Evolutionary conservation across 2,888 invertebrate species (phyloP).

Genomic region (Diogma glabrata): DNA sequence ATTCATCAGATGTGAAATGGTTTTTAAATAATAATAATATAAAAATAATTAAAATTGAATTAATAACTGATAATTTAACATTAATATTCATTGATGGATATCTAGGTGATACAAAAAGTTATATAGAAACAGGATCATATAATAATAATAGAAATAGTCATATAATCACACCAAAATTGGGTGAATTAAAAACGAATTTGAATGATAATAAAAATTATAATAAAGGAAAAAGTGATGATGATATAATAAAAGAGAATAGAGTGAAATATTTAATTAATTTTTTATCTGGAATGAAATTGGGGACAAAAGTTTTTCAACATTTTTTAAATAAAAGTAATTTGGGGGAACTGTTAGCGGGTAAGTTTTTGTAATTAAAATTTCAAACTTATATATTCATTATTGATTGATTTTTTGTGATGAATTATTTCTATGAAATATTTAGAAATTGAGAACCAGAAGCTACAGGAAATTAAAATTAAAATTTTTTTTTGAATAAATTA

Average conservation of each 20-base stretch:
- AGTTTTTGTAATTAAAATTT: constrained; percentile 18
- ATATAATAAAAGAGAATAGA: constrained; percentile 18
- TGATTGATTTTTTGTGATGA: too few species aligned
- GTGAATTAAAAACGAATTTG: background rate
- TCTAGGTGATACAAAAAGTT: constrained; percentile 33
- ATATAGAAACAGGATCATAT: background rate
- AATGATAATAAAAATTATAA: constrained; percentile 28
- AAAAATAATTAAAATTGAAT: constrained; percentile 32
- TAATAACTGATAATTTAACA: constrained; percentile 33
- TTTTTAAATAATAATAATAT: constrained; percentile 26
- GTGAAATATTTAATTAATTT: constrained; percentile 37
- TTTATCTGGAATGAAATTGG: constrained; percentile 47
- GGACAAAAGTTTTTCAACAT: constrained; percentile 51
- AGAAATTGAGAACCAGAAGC: too few species aligned
- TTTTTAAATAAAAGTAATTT: constrained; percentile 49
- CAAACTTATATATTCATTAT: background rate
- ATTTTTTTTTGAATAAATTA: too few species aligned
- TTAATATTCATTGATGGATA: constrained; percentile 36
- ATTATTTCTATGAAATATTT: too few species aligned
- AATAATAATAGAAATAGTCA: background rate
- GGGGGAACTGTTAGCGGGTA: constrained; percentile 43
- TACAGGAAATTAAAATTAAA: too few species aligned
- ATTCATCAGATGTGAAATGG: constrained; percentile 28
- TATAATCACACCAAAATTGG: too few species aligned
- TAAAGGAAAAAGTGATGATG: constrained; percentile 30